Base-by-base conservation (phyloP, 1,140 invertebrate species). In the Ectropis grisescens region DNA sequence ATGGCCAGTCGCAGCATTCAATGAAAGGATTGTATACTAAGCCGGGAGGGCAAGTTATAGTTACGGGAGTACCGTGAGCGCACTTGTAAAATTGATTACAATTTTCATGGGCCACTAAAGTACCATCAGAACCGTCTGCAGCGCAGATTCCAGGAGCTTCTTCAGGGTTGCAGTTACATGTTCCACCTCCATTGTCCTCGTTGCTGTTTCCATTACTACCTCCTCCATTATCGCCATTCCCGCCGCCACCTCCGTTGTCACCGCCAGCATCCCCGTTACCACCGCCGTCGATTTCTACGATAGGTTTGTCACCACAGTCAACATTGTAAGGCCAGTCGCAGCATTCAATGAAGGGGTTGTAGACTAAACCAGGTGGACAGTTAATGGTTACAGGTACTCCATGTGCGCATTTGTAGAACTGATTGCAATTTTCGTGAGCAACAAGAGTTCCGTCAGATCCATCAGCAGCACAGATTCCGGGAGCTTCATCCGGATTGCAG, bases 261-360 rank as follows among this genome's bases (percentile, higher is more conserved):
- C 24, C 13, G 10, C 30, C 19, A n/a, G 22, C 27, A 1, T 36
- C 23, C 2, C 24, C 24, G 3, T 11, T 24, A 2, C 14, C 29
- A 7, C 16, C 10, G 13, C 13, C n/a, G 26, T 19, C 25, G 12
- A 11, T 12, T 1, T 13, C 41, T n/a, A 31, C 16, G 30, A 29
- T 31, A 11, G 36, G 13, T 32, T 47, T 49, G 7, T 49, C 38
- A 3, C 46, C 51, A 31, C 48, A 54, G 3, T 49, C 38, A 5
- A 92, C 85, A 47, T 82, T 69, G 37, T 82, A 45, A 22, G 86
- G 69, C 84, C 86, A 80, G 49, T 90, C 82, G 58, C 90, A 84
- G 39, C 84, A 58, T 66, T 85, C 66, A 6, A 47, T 49, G 22
- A 64, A 33, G 31, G 87, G 78, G 57, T 89, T 87, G 55, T 83